A percentile compares a stretch with the other conserved stretches of the same genome.
Evolutionary conservation across 2,797 vertebrate species (phyloP).

Genomic region (Sebastes itinus): DNA sequence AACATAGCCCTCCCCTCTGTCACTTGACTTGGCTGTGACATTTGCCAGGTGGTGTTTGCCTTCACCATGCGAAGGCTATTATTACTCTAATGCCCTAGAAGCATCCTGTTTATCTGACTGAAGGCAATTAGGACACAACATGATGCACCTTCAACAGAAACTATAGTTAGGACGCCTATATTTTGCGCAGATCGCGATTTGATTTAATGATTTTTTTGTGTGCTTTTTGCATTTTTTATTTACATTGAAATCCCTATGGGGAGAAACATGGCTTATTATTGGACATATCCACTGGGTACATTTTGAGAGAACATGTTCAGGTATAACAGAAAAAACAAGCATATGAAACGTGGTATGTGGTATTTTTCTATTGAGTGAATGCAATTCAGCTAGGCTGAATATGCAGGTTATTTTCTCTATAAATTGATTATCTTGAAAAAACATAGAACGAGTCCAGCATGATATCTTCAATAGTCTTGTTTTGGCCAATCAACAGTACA

Average conservation of each 20-base stretch:
- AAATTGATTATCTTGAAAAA: neutral
- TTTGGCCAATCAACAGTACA: neutral
- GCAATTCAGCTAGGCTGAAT: neutral
- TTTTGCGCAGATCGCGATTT: neutral
- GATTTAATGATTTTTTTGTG: neutral
- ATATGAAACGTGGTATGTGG: neutral
- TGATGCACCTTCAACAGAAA: neutral
- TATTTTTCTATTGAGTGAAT: neutral
- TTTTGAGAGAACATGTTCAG: neutral
- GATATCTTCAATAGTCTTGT: neutral
- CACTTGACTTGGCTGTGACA: constrained; percentile 76
- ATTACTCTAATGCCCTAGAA: constrained; percentile 65
- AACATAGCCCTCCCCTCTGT: constrained; percentile 64
- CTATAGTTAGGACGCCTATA: neutral
- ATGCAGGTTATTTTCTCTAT: neutral
- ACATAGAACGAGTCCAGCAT: neutral
- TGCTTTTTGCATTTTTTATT: neutral
- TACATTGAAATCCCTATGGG: neutral
- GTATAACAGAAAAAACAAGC: neutral
- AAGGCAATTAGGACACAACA: constrained; percentile 37
- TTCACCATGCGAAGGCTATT: constrained; percentile 52
- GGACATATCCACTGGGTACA: neutral
- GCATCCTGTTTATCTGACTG: constrained; percentile 61
- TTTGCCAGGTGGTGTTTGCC: constrained; percentile 78
- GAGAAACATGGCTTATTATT: neutral